Evolutionary conservation across 2,113 vertebrate genomes (phyloP), one percentile per base, ranked within the genome.

Genomic region (Caracal caracal): DNA sequence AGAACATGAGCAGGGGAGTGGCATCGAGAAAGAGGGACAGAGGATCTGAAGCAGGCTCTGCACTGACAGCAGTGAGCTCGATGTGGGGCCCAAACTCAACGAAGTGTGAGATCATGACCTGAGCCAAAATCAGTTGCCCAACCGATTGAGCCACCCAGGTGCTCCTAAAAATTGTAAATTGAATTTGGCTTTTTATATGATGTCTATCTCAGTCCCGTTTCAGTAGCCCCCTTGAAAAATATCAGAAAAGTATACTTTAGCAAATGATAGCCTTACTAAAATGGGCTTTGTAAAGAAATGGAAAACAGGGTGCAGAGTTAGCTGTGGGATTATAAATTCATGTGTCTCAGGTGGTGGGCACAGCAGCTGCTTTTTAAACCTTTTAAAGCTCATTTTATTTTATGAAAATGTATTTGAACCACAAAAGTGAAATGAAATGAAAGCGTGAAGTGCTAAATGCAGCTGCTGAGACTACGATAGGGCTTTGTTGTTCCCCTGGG

Each of bases 361-460:
- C 24, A 81, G 87, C 90, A 94, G 94, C 93, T 93, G 92, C 96
- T 92, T 92, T 82, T 68, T 83, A 96, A 93, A 95, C 70, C 92
- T 68, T 94, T 94, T 84, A 94, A 90, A 84, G 63, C 91, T 96
- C 4, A 0, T 97, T 97, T 98, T 92, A 92, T 92, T 96, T 97
- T 95, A 96, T 88, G 80, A 87, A 96, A 90, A 93, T 92, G 83
- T 94, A 90, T 93, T 76, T 91, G 95, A 94, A 79, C 43, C 68
- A 68, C 92, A 66, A 35, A 96, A 94, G 92, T 89, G 89, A 91
- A 95, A 70, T 96, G 91, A 94, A 94, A 97, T 87, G 82, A 65
- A 88, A 91, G 63, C 13, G 2, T 49, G 43, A 96, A 76, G 76
- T 93, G 86, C 97, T 93, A 93, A 95, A 84, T 90, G 61, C 73